Conservation (phyloP, 2,888 invertebrate genomes). For the Cryptocephalus moraei region DNA sequence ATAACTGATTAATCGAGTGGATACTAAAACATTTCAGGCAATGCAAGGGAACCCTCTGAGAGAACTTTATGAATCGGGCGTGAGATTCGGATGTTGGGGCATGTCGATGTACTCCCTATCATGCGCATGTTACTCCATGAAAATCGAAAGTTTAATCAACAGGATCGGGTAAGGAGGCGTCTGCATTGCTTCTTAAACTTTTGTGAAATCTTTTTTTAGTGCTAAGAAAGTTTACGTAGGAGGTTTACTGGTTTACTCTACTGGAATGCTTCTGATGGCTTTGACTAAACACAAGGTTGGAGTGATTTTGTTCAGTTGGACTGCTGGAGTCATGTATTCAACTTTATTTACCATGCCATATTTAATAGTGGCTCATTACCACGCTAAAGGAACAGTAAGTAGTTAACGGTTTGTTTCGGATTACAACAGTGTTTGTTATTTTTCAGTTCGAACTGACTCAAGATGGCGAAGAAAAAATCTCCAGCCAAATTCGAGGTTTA, state of each 20-base stretch:
- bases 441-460: conserved; percentile 50
- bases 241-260: conserved; percentile 78
- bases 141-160: conserved; percentile 79
- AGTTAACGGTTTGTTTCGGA: not conserved
- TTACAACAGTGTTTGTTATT: conserved; percentile 1
- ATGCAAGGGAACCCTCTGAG: conserved; percentile 31
- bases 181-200: not conserved
- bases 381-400: conserved; percentile 78
- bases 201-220: conserved; percentile 43
- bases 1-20: no score
- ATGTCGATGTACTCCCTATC: conserved; percentile 95
- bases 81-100: conserved; percentile 91
- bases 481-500: conserved; percentile 68
- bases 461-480: conserved; percentile 43
- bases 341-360: conserved; percentile 97
- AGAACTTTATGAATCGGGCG: conserved; percentile 76
- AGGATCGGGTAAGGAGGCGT: conserved; percentile 46
- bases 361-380: conserved; percentile 86
- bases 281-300: conserved; percentile 63
- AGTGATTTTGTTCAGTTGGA: conserved; percentile 82
- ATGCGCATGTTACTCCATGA: conserved; percentile 82
- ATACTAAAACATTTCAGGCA: no score
- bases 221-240: conserved; percentile 81
- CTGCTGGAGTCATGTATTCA: conserved; percentile 95
- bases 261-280: conserved; percentile 84